Conservation (phyloP, 2,888 invertebrate genomes). For the Drosophila kokeensis region DNA sequence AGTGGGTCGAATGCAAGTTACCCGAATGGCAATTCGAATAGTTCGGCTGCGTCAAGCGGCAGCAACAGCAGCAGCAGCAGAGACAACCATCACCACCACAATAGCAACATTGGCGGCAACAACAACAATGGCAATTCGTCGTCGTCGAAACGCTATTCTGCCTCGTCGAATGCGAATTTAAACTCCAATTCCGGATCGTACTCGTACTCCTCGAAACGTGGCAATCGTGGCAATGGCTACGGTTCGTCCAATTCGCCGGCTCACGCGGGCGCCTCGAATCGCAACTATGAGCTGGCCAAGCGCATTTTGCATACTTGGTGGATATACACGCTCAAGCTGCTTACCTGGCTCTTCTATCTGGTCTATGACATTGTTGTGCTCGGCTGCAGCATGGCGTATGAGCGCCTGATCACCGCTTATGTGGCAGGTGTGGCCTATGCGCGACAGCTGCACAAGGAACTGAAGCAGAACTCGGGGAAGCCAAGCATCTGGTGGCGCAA, state of each 20-base stretch:
- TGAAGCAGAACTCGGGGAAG: constrained; percentile 84
- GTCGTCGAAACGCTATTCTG: constrained; percentile 70
- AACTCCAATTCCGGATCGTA: constrained; percentile 75
- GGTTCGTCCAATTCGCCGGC: constrained; percentile 69
- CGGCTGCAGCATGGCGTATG: constrained; percentile 86
- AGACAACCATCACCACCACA: constrained; percentile 15
- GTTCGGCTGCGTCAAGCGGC: constrained; percentile 24
- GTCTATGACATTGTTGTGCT: constrained; percentile 92
- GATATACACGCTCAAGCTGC: constrained; percentile 87
- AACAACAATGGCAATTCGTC: constrained; percentile 62
- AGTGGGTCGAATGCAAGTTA: constrained; percentile 50
- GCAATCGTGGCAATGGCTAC: constrained; percentile 61
- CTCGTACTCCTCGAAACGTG: constrained; percentile 80
- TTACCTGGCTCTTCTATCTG: constrained; percentile 92
- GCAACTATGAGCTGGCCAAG: constrained; percentile 86
- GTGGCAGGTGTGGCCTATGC: constrained; percentile 73
- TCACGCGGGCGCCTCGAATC: constrained; percentile 78
- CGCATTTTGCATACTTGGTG: constrained; percentile 87
- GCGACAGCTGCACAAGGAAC: constrained; percentile 80
- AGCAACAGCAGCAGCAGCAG: constrained; percentile 32
- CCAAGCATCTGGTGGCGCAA: constrained; percentile 83
- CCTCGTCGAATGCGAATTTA: constrained; percentile 65
- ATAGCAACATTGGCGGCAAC: constrained; percentile 29
- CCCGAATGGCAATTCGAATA: constrained; percentile 55
- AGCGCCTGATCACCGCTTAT: constrained; percentile 77